Evolutionary conservation across 2,113 vertebrate species (phyloP).

Genomic region (Elaphurus davidianus): DNA sequence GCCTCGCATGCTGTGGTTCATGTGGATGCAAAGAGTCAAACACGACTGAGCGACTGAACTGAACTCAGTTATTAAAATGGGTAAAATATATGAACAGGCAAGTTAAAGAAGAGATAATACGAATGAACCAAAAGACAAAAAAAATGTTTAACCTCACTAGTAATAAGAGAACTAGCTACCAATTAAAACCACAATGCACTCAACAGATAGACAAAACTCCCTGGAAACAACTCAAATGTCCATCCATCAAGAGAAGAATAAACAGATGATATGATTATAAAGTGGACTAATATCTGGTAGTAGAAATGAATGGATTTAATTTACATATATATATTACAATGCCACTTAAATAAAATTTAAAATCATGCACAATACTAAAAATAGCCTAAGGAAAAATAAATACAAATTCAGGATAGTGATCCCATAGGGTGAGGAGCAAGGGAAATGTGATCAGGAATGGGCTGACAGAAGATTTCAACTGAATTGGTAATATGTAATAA

Average conservation of each 20-base stretch:
- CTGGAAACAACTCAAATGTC: neutral
- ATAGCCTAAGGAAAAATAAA: neutral
- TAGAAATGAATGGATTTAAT: neutral
- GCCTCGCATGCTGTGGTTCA: no score
- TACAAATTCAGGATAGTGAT: neutral
- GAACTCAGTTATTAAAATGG: neutral
- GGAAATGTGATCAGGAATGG: neutral
- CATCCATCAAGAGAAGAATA: neutral
- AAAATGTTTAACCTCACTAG: neutral
- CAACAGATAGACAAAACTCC: neutral
- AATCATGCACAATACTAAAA: neutral
- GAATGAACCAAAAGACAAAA: neutral
- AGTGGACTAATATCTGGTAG: neutral
- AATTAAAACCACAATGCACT: neutral
- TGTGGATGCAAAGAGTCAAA: no score
- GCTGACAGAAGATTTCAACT: neutral
- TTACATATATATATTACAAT: neutral
- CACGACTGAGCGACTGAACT: no score
- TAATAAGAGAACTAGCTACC: neutral
- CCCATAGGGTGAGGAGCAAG: neutral
- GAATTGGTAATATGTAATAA: neutral
- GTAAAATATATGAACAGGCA: neutral
- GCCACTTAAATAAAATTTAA: neutral
- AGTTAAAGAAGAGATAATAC: constrained; percentile 14
- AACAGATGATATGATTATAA: neutral